Evolutionary conservation across 2,888 invertebrate genomes (phyloP).

Genomic region (Aplocera efformata): DNA sequence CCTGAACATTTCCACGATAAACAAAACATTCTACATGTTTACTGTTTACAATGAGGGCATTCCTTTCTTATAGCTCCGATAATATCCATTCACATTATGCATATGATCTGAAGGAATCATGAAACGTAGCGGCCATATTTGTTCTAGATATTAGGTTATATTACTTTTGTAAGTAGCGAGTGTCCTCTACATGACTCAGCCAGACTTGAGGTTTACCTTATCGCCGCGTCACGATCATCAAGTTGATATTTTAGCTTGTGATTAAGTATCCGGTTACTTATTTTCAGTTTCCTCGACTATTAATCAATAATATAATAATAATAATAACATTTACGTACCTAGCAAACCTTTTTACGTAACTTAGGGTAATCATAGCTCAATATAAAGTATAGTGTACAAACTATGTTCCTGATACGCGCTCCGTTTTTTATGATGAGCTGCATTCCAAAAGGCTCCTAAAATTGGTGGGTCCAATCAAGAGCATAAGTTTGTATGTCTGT

Average conservation of each 20-base stretch:
- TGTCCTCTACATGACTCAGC: constrained; percentile 53
- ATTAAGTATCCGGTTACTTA: constrained; percentile 17
- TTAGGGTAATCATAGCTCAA: too few species aligned
- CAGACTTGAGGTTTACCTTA: constrained; percentile 39
- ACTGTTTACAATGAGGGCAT: too few species aligned
- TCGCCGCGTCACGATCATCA: constrained; percentile 34
- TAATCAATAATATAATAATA: too few species aligned
- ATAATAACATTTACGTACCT: too few species aligned
- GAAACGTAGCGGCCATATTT: constrained; percentile 56
- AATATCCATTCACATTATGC: constrained; percentile 2
- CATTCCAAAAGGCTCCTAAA: constrained; percentile 35
- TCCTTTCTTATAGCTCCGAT: too few species aligned
- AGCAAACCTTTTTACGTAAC: too few species aligned
- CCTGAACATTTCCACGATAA: not conserved
- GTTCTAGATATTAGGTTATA: constrained; percentile 52
- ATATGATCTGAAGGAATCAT: constrained; percentile 27
- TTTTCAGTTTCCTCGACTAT: constrained; percentile 12
- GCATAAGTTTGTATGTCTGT: constrained; percentile 40
- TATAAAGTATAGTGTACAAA: not conserved
- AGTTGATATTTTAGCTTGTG: constrained; percentile 29
- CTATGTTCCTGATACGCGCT: constrained; percentile 4
- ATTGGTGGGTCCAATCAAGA: constrained; percentile 59
- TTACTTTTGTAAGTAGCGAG: constrained; percentile 36
- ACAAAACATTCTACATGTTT: not conserved
- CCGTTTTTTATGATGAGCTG: constrained; percentile 22